These are phyloP conservation scores for Parazoanthus atlanticus DNA, from an alignment of 92 coral and sea anemone genomes.

Conservation along the genomic window DNA sequence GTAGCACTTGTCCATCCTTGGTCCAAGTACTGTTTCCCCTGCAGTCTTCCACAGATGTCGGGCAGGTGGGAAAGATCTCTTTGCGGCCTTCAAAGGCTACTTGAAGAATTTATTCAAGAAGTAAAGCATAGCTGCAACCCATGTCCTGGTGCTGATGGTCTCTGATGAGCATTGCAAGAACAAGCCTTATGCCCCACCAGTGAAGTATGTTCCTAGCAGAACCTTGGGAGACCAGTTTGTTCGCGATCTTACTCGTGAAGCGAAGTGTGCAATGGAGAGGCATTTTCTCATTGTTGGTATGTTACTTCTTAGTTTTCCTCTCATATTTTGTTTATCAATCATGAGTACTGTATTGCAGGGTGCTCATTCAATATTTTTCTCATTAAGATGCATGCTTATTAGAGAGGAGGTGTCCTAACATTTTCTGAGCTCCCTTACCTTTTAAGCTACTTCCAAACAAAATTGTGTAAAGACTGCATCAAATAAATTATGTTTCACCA, in stretches of 20 bases:
- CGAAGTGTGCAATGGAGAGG: background rate
- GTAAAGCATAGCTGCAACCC: background rate
- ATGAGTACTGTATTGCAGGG: too few species aligned
- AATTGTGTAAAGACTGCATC: too few species aligned
- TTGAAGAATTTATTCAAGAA: constrained; percentile 16
- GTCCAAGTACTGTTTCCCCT: constrained; percentile 9
- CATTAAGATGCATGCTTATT: too few species aligned
- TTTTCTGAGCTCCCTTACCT: too few species aligned
- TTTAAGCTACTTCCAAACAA: too few species aligned
- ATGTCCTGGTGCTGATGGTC: constrained; percentile 5
- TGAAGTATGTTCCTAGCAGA: background rate
- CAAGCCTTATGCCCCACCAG: constrained; percentile 18
- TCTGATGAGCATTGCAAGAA: constrained; percentile 2
- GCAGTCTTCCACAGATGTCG: constrained; percentile 10
- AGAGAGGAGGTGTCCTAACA: too few species aligned
- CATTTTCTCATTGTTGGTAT: too few species aligned
- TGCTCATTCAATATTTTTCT: too few species aligned
- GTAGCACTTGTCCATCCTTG: background rate
- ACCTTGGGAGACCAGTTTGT: constrained; percentile 11
- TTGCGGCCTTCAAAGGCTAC: background rate
- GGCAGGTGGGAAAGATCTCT: constrained; percentile 11
- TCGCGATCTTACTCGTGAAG: constrained; percentile 8
- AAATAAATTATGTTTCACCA: too few species aligned
- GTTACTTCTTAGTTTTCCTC: too few species aligned
- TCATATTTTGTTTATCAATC: too few species aligned